Conservation (phyloP, 2,888 invertebrate species). For the Rhagophthalmus giganteus region DNA sequence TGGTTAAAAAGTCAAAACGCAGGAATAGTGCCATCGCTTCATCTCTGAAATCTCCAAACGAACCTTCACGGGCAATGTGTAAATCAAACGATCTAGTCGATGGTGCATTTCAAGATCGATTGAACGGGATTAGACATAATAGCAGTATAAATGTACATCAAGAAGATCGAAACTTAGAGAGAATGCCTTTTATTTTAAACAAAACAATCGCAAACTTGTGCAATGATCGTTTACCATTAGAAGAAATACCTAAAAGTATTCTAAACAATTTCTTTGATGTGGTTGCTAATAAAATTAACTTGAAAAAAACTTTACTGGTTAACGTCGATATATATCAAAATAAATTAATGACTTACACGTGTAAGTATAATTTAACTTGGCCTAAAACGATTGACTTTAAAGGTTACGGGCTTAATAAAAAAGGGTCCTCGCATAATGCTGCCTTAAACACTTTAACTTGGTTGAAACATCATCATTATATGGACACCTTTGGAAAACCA, state of each 20-base stretch:
- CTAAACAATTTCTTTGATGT: background rate
- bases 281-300: background rate
- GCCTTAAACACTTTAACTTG: background rate
- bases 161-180: background rate
- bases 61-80: too few relatives aligned
- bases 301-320: background rate
- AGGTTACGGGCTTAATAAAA: background rate
- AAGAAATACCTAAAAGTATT: conserved; percentile 1
- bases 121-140: background rate
- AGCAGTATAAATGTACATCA: background rate
- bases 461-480: background rate
- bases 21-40: too few relatives aligned
- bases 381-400: conserved; percentile 3
- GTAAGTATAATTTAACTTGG: conserved; percentile 9
- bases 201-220: background rate
- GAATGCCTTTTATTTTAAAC: background rate
- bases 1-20: too few relatives aligned
- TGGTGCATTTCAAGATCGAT: too few relatives aligned
- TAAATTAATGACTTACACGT: background rate
- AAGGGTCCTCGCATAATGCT: background rate
- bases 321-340: too few relatives aligned
- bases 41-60: too few relatives aligned
- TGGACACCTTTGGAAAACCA: background rate
- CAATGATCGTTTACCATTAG: background rate
- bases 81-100: too few relatives aligned